Evolutionary conservation across 2,797 vertebrate genomes (phyloP), one percentile per base, ranked within the genome.

Genomic region (Trachops cirrhosus): DNA sequence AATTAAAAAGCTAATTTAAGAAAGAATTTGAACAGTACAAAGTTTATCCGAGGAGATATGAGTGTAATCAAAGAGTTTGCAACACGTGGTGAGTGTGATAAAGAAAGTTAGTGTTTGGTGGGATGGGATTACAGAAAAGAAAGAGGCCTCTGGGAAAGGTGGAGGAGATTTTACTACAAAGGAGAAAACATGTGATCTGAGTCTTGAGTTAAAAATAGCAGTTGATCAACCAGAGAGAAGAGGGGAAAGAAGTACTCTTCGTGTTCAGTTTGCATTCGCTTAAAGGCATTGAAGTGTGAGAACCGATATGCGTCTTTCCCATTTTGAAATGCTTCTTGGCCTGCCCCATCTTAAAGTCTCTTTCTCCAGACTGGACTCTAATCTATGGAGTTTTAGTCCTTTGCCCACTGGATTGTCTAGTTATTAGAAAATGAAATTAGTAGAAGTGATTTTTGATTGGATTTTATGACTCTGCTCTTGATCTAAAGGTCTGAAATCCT

Each of bases 401-500:
- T 93, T 91, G 67, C 57, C 29, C 32, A 71, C 5, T 29, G 14
- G 21, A 50, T 82, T 86, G 24, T 79, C 57, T 24, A 70, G 21
- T 73, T 78, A 59, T 52, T 93, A 73, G 44, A 85, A 44, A 12
- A 89, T 44, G 29, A 57, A 29, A 77, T 54, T 59, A 93, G 29
- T 29, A 92, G 22, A 74, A 73, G 34, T 71, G 32, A 8, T 52
- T 67, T 89, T 82, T n/a, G 39, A 84, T 75, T 52, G 19, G 22
- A 85, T 79, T 88, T 95, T 70, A 41, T 78, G 22, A 64, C 75
- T 86, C 75, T 54, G 9, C 24, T 86, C 70, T 95, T 86, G 46
- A 92, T 44, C 70, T 64, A 77, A 75, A 73, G 12, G 24, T 68
- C 84, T 88, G 73, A 95, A 93, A 92, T 80, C 16, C 34, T 82